phyloP scores from a whole-genome alignment of 2,888 invertebrate genomes.

The Neocrepidodera transversa region DNA sequence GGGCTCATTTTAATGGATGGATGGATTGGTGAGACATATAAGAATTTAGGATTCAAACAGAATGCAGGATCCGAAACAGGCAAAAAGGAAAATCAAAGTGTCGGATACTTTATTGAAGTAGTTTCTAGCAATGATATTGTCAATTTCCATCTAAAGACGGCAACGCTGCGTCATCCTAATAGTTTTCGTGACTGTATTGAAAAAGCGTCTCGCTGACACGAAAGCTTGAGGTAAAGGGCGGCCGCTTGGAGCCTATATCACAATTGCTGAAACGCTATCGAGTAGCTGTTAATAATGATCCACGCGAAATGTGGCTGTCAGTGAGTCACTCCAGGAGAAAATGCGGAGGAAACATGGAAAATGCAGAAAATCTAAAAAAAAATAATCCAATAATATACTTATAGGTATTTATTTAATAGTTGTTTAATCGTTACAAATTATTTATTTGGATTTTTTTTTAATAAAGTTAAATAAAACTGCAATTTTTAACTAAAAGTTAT shows the following conservation, averaged over 20 bases:
- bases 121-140: too few species aligned
- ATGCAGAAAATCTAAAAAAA: not conserved
- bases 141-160: too few species aligned
- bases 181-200: not conserved
- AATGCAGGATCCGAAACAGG: too few species aligned
- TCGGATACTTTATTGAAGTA: too few species aligned
- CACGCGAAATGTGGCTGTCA: not conserved
- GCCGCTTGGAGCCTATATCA: not conserved
- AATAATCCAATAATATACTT: too few species aligned
- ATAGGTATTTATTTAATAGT: too few species aligned
- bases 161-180: not conserved
- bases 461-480: not conserved
- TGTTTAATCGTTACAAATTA: too few species aligned
- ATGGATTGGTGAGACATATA: too few species aligned
- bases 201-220: not conserved
- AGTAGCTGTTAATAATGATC: not conserved
- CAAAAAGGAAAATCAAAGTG: too few species aligned
- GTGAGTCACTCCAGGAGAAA: not conserved
- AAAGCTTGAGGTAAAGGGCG: constrained; percentile 1
- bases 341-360: not conserved
- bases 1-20: too few species aligned
- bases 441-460: not conserved
- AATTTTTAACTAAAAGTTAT: not conserved
- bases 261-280: not conserved
- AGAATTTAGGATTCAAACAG: too few species aligned